These are phyloP conservation scores for Linnaemya vulpina DNA, from an alignment of 2,888 invertebrate species.

Conservation along the genomic window DNA sequence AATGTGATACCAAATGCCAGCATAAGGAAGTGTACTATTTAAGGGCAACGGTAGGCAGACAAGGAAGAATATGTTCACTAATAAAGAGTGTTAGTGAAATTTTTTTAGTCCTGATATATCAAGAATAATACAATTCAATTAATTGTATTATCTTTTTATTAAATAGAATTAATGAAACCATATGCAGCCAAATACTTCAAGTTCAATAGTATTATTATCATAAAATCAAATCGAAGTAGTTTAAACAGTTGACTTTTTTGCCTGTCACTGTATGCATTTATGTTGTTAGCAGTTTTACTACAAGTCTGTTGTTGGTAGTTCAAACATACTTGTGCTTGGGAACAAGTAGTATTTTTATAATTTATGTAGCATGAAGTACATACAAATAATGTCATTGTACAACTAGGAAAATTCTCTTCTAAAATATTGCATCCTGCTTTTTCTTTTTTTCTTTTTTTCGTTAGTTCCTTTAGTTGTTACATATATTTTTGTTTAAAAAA, in stretches of 20 bases:
- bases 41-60: too few species aligned
- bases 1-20: too few species aligned
- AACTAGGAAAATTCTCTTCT: background rate
- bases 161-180: too few species aligned
- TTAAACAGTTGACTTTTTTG: background rate
- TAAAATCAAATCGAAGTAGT: too few species aligned
- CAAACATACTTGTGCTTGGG: background rate
- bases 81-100: too few species aligned
- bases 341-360: slow-evolving; percentile 29
- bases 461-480: slow-evolving; percentile 3
- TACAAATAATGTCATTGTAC: slow-evolving; percentile 6
- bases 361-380: slow-evolving; percentile 9
- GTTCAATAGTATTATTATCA: too few species aligned
- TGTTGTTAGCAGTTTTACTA: background rate
- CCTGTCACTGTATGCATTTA: background rate
- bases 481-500: background rate
- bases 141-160: too few species aligned
- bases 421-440: slow-evolving; percentile 10
- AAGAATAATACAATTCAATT: too few species aligned
- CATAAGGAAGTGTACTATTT: too few species aligned
- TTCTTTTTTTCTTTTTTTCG: background rate
- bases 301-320: background rate
- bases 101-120: too few species aligned
- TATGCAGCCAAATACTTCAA: too few species aligned
- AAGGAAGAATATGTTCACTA: too few species aligned